Conservation (phyloP, 92 coral and sea anemone genomes). For the Zoanthus sociatus region DNA sequence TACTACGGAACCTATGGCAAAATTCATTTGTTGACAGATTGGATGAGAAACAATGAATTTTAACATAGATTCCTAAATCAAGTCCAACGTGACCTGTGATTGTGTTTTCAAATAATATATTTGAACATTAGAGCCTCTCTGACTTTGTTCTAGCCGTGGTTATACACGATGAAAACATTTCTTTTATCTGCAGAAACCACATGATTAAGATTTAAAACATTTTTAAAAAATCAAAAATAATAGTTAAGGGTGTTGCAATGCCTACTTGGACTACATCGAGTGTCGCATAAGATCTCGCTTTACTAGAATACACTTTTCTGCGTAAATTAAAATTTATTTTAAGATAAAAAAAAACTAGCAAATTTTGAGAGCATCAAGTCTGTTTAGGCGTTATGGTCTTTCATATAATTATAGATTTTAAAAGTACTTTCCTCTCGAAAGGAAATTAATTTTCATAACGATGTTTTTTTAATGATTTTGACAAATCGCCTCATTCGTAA, state of each 20-base stretch:
- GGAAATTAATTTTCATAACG: slow-evolving; percentile 20
- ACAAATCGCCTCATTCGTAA: slow-evolving; percentile 6
- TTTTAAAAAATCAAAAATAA: neutral
- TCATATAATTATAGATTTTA: neutral
- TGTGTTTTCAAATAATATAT: neutral
- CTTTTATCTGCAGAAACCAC: neutral
- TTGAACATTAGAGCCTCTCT: neutral
- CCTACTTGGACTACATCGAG: neutral
- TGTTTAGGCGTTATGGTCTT: neutral
- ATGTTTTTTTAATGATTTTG: slow-evolving; percentile 26
- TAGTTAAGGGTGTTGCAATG: neutral
- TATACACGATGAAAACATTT: neutral
- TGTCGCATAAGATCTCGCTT: neutral
- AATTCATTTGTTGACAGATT: neutral
- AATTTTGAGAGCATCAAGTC: neutral
- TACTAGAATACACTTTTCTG: neutral
- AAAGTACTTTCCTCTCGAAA: neutral
- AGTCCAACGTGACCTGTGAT: neutral
- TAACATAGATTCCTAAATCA: neutral
- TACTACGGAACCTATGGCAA: neutral
- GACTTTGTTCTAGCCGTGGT: neutral
- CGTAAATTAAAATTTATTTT: no score
- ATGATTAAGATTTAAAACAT: neutral
- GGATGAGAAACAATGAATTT: neutral
- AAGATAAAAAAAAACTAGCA: no score